phyloP scores from a whole-genome alignment of 1,140 invertebrate genomes.

The Plutomurus gul region DNA sequence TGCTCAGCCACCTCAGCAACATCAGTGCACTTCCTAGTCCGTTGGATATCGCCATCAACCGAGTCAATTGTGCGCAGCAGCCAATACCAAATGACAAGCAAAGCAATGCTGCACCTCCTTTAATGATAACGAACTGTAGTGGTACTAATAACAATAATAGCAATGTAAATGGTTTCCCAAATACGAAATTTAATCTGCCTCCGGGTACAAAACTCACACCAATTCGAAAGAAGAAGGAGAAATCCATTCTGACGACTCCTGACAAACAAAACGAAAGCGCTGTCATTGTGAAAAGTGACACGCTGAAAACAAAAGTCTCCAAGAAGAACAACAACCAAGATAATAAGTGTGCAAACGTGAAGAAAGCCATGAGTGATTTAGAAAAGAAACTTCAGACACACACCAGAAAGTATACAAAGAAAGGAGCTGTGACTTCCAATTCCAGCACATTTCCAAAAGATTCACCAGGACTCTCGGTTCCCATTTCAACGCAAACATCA shows the following conservation, averaged over 20 bases:
- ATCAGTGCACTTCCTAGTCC: slow-evolving; percentile 8
- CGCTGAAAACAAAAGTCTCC: neutral
- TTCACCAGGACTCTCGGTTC: neutral
- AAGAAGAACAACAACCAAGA: slow-evolving; percentile 15
- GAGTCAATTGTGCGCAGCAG: neutral
- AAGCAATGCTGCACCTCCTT: neutral
- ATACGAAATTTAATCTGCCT: neutral
- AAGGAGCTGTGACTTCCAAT: neutral
- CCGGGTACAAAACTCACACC: slow-evolving; percentile 2
- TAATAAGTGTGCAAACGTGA: slow-evolving; percentile 18
- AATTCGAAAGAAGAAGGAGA: neutral
- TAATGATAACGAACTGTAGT: slow-evolving; percentile 18
- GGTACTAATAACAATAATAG: neutral
- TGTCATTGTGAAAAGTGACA: too few relatives aligned
- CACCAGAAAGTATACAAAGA: slow-evolving; percentile 9
- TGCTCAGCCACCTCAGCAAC: neutral
- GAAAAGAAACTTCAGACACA: slow-evolving; percentile 5
- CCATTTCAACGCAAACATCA: neutral
- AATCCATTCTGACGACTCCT: too few relatives aligned
- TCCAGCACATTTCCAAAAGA: neutral
- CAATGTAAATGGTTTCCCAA: neutral
- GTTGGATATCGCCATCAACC: neutral
- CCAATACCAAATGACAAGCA: neutral
- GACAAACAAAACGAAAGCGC: too few relatives aligned
- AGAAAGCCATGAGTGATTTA: slow-evolving; percentile 30